Evolutionary conservation across 2,888 invertebrate species (phyloP), one percentile per base, ranked within the genome.

Genomic region (Drosophila nigritarsus): DNA sequence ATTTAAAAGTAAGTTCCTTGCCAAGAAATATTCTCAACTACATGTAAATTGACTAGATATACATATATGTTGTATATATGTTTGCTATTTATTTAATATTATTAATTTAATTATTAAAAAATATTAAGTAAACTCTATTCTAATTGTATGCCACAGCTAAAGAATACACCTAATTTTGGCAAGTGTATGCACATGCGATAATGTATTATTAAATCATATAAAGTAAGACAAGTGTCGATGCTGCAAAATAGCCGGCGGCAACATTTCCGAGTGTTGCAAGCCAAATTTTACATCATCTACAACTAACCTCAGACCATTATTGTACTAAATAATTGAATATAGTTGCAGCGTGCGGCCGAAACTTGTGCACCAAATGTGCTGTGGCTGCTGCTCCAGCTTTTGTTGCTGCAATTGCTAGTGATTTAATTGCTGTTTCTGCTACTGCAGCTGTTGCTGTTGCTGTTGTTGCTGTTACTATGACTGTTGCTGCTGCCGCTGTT

Each of bases 321-420:
- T 87, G 73, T 69, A 75, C 76, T 84, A 85, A 87, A 87, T 85
- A 87, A 85, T 84, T 84, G 81, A 87, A 84, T 78, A 87, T 83
- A 82, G 83, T 78, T 84, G 68, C 82, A 82, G 72, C 73, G 70
- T 80, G 71, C 56, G 65, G 58, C 61, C 50, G 56, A 65, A 79
- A 68, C 73, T 83, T 81, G 66, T 75, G 54, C 65, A 61, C 72
- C 65, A 73, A 72, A 70, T 83, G 67, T 71, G 72, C 60, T 85
- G 82, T 42, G 87, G 83, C 78, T 86, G 67, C 77, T 65, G 51
- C 18, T 56, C 8, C 45, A 24, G 45, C 15, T 45, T 5, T 24
- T 24, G 45, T 45, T 45, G 45, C 45, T 24, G 24, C 24, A 2
- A 24, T 45, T 45, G 45, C 45, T 45, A 4, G 15, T 24, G 45